Evolutionary conservation across 2,113 vertebrate species (phyloP).

Genomic region (Tychaedon coryphoeus): DNA sequence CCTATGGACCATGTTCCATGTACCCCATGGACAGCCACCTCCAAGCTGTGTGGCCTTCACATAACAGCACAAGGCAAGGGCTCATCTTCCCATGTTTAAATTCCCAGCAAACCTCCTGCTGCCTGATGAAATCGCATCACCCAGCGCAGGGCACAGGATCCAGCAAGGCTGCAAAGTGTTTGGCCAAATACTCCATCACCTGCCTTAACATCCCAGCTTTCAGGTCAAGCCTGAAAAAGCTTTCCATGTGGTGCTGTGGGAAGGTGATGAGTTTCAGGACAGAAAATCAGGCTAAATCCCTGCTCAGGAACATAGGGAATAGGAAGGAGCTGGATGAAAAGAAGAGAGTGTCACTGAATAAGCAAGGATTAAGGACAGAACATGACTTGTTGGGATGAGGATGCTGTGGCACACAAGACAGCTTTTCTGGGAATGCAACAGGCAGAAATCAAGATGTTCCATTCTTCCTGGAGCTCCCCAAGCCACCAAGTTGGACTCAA

Average conservation of each 20-base stretch:
- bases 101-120: neutral
- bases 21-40: accelerated
- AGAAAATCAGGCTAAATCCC: neutral
- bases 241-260: neutral
- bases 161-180: neutral
- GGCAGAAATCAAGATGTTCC: neutral
- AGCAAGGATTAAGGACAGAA: neutral
- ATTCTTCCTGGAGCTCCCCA: neutral
- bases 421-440: neutral
- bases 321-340: neutral
- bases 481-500: accelerated
- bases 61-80: neutral
- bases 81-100: neutral
- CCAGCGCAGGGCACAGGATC: neutral
- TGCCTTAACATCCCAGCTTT: neutral
- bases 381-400: neutral
- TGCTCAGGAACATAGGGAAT: neutral
- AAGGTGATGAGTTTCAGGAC: neutral
- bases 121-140: accelerated
- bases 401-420: neutral
- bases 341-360: neutral
- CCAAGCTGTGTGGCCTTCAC: neutral
- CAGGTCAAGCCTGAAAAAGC: neutral
- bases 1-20: neutral
- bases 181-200: neutral